Percentiles rank a stretch among this genome's conserved stretches.
phyloP scores from a whole-genome alignment of 2,797 vertebrate genomes.

The Carcharodon carcharias region DNA sequence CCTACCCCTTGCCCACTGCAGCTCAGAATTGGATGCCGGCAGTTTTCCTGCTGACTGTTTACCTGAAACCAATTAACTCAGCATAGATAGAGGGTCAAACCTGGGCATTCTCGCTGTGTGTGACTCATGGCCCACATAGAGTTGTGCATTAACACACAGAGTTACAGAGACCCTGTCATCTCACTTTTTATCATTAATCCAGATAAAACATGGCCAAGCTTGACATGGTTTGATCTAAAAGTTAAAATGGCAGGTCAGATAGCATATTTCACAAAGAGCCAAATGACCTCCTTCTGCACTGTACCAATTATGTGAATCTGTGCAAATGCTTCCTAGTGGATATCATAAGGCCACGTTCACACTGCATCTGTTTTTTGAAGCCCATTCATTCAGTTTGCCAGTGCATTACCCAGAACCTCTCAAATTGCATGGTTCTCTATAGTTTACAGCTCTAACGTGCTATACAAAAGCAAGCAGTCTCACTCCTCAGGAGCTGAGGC shows the following conservation, averaged over 20 bases:
- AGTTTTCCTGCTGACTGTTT: neutral
- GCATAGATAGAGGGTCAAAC: neutral
- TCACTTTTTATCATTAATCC: neutral
- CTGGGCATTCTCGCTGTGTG: neutral
- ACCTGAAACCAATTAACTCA: neutral
- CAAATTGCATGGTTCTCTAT: neutral
- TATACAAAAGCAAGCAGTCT: neutral
- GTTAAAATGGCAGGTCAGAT: neutral
- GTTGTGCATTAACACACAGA: neutral
- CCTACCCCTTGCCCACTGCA: too few species aligned
- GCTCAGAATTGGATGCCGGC: neutral
- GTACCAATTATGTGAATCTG: too few species aligned
- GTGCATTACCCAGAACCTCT: neutral
- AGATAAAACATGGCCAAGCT: neutral
- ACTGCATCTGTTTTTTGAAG: neutral
- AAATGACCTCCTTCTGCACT: too few species aligned
- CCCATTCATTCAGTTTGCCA: too few species aligned
- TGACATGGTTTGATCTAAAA: neutral
- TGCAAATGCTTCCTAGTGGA: neutral
- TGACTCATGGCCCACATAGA: neutral
- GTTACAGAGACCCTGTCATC: neutral
- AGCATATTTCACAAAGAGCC: neutral
- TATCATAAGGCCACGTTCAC: neutral
- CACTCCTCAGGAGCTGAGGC: neutral
- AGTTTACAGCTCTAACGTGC: neutral